Conservation (phyloP, 64 coral and sea anemone genomes). For the Stylophora pistillata region DNA sequence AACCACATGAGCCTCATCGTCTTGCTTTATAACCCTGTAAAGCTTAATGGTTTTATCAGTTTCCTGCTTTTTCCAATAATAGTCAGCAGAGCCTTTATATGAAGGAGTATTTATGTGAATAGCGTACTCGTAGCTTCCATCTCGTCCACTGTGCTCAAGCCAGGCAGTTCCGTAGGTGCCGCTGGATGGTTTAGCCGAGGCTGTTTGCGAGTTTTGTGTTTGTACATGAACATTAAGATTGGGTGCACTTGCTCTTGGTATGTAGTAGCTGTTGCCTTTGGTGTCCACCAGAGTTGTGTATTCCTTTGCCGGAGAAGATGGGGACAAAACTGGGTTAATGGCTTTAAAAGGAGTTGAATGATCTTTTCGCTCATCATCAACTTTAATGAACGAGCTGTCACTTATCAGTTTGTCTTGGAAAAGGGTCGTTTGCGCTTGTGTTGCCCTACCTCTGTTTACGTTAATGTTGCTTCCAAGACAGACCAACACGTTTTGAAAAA, state of each 20-base stretch:
- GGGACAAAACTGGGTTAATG: neutral
- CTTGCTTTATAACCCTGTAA: neutral
- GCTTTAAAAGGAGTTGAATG: neutral
- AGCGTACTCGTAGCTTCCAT: neutral
- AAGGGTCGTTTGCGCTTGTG: conserved; percentile 40
- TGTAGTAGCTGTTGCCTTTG: conserved; percentile 50
- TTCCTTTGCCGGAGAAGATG: too few species aligned
- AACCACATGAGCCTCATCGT: neutral
- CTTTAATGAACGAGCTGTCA: neutral
- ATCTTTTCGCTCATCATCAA: neutral
- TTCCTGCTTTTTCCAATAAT: neutral
- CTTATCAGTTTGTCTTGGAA: conserved; percentile 56
- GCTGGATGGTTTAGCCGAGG: neutral
- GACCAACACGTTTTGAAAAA: conserved; percentile 7
- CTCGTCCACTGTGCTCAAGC: conserved; percentile 12
- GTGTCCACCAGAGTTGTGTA: neutral
- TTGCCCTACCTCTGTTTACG: neutral
- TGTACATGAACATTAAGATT: conserved; percentile 20
- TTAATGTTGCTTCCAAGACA: neutral
- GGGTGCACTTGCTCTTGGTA: neutral
- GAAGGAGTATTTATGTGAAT: neutral
- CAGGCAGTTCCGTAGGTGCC: conserved; percentile 37
- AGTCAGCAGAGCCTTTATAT: neutral
- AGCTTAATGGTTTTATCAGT: neutral
- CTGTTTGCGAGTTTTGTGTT: conserved; percentile 31